Evolutionary conservation across 2,888 invertebrate genomes (phyloP).

Genomic region (Lasioglossum lativentre): DNA sequence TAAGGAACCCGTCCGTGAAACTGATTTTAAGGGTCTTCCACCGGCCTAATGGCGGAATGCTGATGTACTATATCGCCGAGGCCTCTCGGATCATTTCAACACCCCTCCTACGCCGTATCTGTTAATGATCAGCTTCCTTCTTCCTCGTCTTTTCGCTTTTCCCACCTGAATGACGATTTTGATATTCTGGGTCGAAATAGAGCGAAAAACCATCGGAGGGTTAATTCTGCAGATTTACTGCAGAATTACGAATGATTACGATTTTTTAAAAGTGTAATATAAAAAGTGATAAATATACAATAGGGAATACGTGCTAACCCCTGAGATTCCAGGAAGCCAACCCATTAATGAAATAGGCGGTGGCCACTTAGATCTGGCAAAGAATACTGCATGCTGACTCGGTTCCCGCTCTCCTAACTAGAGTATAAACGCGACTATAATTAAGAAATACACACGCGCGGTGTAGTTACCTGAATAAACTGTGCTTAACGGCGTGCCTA

Average conservation of each 20-base stretch:
- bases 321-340: not conserved
- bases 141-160: not conserved
- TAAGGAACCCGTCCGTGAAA: conserved; percentile 43
- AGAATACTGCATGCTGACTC: not conserved
- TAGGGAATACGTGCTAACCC: too few relatives aligned
- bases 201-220: too few relatives aligned
- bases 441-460: not conserved
- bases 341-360: not conserved
- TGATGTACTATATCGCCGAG: not conserved
- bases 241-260: too few relatives aligned
- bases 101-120: not conserved
- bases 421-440: not conserved
- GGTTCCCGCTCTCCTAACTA: not conserved
- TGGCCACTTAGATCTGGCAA: not conserved
- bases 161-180: not conserved
- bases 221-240: too few relatives aligned
- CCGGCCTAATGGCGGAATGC: conserved; percentile 23
- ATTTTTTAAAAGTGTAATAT: too few relatives aligned
- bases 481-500: not conserved
- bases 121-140: not conserved
- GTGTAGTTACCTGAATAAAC: not conserved
- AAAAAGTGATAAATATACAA: too few relatives aligned
- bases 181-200: too few relatives aligned
- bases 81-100: not conserved
- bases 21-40: conserved; percentile 50